Conservation (phyloP, 2,888 invertebrate genomes). For the Brenthis ino region DNA sequence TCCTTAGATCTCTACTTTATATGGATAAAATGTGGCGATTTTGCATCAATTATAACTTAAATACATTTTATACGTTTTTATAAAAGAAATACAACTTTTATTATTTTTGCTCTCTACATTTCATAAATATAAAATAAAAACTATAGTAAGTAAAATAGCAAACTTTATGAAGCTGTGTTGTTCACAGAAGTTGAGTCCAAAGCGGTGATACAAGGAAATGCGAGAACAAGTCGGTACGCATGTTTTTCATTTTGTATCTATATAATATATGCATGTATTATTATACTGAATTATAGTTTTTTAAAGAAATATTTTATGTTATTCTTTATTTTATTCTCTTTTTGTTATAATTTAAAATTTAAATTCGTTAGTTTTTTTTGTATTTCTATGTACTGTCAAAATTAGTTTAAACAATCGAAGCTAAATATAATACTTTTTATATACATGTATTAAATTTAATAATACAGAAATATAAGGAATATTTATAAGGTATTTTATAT, state of each 20-base stretch:
- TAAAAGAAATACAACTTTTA: background rate
- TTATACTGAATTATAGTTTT: background rate
- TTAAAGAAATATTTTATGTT: background rate
- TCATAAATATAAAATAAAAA: slow-evolving; percentile 1
- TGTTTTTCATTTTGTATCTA: slow-evolving; percentile 9
- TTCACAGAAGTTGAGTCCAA: slow-evolving; percentile 69
- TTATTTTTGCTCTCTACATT: background rate
- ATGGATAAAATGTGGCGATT: no score
- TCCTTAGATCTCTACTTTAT: no score
- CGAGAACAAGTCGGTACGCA: slow-evolving; percentile 60
- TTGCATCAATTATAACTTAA: no score
- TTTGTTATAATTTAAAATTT: no score
- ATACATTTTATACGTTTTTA: no score
- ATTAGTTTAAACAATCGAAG: no score
- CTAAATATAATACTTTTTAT: no score
- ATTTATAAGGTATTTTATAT: background rate
- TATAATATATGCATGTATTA: background rate
- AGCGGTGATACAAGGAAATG: slow-evolving; percentile 49
- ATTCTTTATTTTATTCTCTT: no score
- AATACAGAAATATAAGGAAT: background rate
- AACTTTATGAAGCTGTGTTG: slow-evolving; percentile 76
- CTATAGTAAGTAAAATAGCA: slow-evolving; percentile 36
- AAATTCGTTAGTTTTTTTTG: background rate
- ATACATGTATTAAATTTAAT: no score
- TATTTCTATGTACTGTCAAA: background rate